Evolutionary conservation across 2,797 vertebrate genomes (phyloP).

Genomic region (Liasis olivaceus): DNA sequence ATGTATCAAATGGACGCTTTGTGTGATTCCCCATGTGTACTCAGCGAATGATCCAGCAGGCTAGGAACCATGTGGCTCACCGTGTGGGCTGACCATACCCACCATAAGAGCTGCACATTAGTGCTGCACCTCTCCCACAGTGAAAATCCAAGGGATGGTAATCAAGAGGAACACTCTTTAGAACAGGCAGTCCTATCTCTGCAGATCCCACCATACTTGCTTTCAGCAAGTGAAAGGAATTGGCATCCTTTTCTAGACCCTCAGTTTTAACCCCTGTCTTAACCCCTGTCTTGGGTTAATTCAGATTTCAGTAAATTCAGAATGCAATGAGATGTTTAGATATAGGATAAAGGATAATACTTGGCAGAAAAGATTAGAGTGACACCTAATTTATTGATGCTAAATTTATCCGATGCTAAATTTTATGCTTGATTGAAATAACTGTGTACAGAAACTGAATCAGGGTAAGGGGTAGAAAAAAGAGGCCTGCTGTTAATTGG

Average conservation of each 20-base stretch:
- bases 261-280: not conserved
- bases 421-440: conserved; percentile 11
- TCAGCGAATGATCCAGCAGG: not conserved
- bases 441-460: not conserved
- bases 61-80: not conserved
- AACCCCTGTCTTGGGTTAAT: conserved; percentile 39
- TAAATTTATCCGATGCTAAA: conserved; percentile 57
- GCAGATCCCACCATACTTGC: not conserved
- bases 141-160: not conserved
- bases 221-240: not conserved
- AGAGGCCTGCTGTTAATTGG: conserved; percentile 1
- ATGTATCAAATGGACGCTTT: not conserved
- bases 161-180: not conserved
- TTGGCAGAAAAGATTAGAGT: conserved; percentile 59
- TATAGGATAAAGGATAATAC: conserved; percentile 54
- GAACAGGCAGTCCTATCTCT: not conserved
- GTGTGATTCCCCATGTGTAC: not conserved
- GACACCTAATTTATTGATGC: conserved; percentile 61
- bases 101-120: not conserved
- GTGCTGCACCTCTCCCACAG: not conserved
- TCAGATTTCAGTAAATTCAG: conserved; percentile 56
- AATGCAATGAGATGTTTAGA: conserved; percentile 61
- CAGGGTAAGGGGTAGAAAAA: not conserved
- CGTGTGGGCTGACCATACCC: not conserved
- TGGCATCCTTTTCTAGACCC: not conserved